phyloP scores from a whole-genome alignment of 2,797 vertebrate species.

The Dicrostonyx torquatus region DNA sequence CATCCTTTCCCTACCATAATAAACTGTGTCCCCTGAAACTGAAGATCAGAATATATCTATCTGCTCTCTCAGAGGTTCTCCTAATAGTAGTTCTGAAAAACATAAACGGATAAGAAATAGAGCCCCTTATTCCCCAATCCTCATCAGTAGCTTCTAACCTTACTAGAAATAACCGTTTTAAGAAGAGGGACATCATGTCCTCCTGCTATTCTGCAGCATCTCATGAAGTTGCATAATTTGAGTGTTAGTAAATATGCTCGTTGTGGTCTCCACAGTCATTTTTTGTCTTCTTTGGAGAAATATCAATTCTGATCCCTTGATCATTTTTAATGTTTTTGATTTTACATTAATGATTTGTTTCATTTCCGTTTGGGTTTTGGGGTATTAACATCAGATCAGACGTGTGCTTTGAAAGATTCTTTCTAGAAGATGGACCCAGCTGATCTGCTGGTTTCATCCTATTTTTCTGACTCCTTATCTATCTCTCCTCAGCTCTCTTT shows the following conservation, averaged over 20 bases:
- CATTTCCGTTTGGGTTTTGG: background rate
- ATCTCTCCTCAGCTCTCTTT: background rate
- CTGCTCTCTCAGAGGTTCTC: background rate
- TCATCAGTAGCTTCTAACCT: background rate
- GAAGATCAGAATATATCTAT: background rate
- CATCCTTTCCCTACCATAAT: background rate
- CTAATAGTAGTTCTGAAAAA: background rate
- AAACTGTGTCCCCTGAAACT: background rate
- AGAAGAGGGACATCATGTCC: accelerated
- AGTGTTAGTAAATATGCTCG: background rate
- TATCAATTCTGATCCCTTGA: background rate
- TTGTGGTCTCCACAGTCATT: background rate
- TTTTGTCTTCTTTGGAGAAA: background rate
- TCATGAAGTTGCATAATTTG: background rate
- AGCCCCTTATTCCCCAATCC: background rate
- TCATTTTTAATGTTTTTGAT: background rate
- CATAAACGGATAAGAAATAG: background rate
- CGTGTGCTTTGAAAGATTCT: background rate
- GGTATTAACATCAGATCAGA: background rate
- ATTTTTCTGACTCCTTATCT: background rate
- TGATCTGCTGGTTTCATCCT: background rate
- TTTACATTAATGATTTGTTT: background rate
- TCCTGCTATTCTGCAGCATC: background rate
- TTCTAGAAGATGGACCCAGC: background rate
- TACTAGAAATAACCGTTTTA: background rate